Base-by-base conservation (phyloP, 2,888 invertebrate genomes). In the Physocephala rufipes region DNA sequence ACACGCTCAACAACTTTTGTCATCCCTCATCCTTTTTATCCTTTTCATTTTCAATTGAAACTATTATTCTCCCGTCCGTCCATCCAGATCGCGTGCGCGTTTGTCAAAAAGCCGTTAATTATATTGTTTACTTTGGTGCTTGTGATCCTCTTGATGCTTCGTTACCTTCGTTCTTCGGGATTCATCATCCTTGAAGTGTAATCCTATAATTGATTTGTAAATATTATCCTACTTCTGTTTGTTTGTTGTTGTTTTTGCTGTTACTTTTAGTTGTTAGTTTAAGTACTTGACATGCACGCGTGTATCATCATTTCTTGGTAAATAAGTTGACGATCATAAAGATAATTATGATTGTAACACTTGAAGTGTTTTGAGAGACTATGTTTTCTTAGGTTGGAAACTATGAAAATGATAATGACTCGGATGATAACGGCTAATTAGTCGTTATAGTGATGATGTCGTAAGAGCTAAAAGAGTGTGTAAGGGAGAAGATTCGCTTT, bases 81-180 rank as follows among this genome's bases (percentile, higher is more conserved):
- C 53, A 4, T 53, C n/a, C 21, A n/a, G 12, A 21, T 53, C 12
- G 5, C 5, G 4, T 36, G 36, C 36, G 36, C 9, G 21, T 53
- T 24, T 9, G 76, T 80, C 80, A 79, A 79, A 80, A 81, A 78
- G 79, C 80, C 78, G 79, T 63, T 80, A 80, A 82, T 82, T 79
- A 80, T 75, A 74, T 67, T 74, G 70, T 74, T 74, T 70, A 36
- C 53, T 63, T 24, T 61, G 68, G 71, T 71, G 71, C 70, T 55
- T 68, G 64, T 71, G 71, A 71, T 73, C 69, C 67, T 67, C 55
- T 70, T 67, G 58, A 21, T 63, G 62, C 61, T 62, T 61, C 61
- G 26, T 49, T 69, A 67, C 30, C 28, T 62, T 43, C 30, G 43
- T 66, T 67, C 59, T 24, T 58, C 28, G 26, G 19, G 26, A 21